phyloP scores from a whole-genome alignment of 2,888 invertebrate species.

The Ypsolopha sequella region DNA sequence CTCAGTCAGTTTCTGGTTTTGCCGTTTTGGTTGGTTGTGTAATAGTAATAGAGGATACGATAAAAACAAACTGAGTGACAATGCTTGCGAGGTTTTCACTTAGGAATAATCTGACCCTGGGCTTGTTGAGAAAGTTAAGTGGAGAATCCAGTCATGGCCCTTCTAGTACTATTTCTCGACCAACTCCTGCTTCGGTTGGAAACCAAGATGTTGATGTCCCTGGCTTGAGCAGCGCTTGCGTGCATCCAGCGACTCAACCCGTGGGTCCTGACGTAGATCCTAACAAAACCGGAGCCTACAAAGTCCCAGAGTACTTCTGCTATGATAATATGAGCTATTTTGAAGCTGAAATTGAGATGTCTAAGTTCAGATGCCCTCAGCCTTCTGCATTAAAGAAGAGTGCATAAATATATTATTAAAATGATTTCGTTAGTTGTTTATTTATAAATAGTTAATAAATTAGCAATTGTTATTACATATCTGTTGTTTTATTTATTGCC shows the following conservation, averaged over 20 bases:
- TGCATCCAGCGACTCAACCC: slow-evolving; percentile 62
- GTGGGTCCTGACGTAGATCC: slow-evolving; percentile 80
- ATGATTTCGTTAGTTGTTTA: too few relatives aligned
- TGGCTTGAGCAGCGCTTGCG: slow-evolving; percentile 74
- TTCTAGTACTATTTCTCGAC: slow-evolving; percentile 15
- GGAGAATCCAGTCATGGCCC: slow-evolving; percentile 24
- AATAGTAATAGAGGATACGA: background rate
- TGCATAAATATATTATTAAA: slow-evolving; percentile 28
- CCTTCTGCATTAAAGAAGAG: slow-evolving; percentile 61
- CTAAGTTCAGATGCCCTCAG: slow-evolving; percentile 81
- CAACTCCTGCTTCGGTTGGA: slow-evolving; percentile 14
- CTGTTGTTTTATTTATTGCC: too few relatives aligned
- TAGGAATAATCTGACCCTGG: background rate
- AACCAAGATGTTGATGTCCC: slow-evolving; percentile 56
- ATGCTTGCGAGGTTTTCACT: background rate
- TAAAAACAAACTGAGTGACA: background rate
- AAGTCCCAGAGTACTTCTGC: slow-evolving; percentile 90
- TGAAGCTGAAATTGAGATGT: slow-evolving; percentile 90
- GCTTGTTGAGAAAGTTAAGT: slow-evolving; percentile 29
- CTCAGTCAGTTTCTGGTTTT: too few relatives aligned
- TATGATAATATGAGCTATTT: slow-evolving; percentile 82
- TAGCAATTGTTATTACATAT: too few relatives aligned
- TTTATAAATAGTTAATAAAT: too few relatives aligned
- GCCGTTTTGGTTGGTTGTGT: slow-evolving; percentile 2
- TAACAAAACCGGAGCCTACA: slow-evolving; percentile 78